Evolutionary conservation across 2,888 invertebrate genomes (phyloP), one percentile per base, ranked within the genome.

Genomic region (Rotaria socialis): DNA sequence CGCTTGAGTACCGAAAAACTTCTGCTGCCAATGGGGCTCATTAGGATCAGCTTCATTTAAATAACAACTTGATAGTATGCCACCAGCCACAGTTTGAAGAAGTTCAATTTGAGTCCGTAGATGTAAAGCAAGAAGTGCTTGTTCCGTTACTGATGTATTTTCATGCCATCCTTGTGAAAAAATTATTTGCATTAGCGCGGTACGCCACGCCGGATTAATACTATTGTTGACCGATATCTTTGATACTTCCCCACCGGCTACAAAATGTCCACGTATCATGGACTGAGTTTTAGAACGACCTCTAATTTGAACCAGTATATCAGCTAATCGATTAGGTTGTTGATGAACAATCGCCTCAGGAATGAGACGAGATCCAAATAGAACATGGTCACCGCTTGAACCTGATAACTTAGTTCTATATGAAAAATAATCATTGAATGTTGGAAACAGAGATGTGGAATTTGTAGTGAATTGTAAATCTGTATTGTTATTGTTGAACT

Each of bases 11-110:
- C 88, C 87, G 87, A 87, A 88, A 55, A 86, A 88, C 16, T 86
- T 86, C 24, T 35, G 55, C 55, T 88, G 86, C 87, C 87, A 88
- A 58, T 88, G 35, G 0, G 43, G n/a, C 47, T 87, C 84, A 52
- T 87, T n/a, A 14, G 35, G 52, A 50, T 87, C 87, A n/a, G 87
- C 87, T 58, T 87, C 87, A 85, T 87, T 87, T 52, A 86, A 87
- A 56, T 87, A 87, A 22, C 86, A 86, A 24, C 87, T 87, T 22
- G 74, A 52, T 52, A 14, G 14, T 16, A 16, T n/a, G n/a, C 19
- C 52, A 22, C 60, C 35, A 19, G 67, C 41, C 19, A 56, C 74
- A 27, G 47, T 67, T 60, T 60, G 24, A 24, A 60, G 27, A 24
- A 60, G n/a, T 24, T 60, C 60, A 19, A 60, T n/a, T n/a, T n/a